phyloP scores from a whole-genome alignment of 2,113 vertebrate species.

The Scolopax mira region DNA sequence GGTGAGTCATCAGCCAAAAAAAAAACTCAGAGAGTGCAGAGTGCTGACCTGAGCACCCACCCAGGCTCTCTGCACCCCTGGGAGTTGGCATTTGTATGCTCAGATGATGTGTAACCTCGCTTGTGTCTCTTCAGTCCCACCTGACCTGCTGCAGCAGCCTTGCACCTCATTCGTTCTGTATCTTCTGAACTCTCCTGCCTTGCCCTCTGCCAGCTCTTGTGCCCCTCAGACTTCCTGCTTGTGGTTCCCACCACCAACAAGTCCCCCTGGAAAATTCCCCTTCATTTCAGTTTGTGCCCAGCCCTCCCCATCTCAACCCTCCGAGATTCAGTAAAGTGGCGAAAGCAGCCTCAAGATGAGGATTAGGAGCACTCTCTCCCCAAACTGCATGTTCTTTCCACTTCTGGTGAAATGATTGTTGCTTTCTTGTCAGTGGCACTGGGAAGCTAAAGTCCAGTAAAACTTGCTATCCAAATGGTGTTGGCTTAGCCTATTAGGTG shows the following conservation, averaged over 20 bases:
- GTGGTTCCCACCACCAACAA: background rate
- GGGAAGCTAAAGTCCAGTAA: background rate
- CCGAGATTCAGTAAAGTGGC: background rate
- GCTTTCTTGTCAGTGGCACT: background rate
- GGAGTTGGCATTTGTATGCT: background rate
- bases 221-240: background rate
- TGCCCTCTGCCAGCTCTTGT: background rate
- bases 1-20: background rate
- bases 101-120: background rate
- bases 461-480: background rate
- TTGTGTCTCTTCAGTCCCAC: background rate
- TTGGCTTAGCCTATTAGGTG: background rate
- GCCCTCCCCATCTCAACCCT: background rate
- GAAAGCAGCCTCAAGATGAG: background rate
- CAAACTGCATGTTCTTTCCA: background rate
- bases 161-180: background rate
- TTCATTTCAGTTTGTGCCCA: background rate
- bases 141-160: background rate
- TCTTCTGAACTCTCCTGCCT: background rate
- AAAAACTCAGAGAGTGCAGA: background rate
- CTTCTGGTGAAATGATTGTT: background rate
- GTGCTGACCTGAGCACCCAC: background rate
- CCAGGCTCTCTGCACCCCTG: background rate
- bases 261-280: background rate
- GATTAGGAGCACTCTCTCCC: background rate